Percentiles rank a stretch among this genome's conserved stretches.
These are phyloP conservation scores for Nomada flava DNA, from an alignment of 2,888 invertebrate species.

Conservation along the genomic window DNA sequence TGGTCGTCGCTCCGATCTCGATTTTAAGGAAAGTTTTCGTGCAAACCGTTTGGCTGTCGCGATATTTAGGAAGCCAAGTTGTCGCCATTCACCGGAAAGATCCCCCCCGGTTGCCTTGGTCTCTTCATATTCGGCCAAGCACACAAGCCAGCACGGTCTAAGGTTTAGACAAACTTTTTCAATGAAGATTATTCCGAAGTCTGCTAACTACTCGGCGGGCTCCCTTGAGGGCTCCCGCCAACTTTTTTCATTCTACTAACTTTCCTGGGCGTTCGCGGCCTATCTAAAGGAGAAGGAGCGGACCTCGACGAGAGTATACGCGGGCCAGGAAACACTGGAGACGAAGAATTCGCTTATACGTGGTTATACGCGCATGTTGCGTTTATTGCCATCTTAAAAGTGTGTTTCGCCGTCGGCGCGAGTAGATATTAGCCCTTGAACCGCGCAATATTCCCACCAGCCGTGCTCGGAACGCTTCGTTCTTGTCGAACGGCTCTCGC, in stretches of 20 bases:
- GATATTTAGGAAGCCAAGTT: conserved; percentile 24
- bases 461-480: background rate
- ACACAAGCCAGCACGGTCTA: conserved; percentile 61
- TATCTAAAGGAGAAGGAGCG: conserved; percentile 59
- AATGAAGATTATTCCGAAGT: conserved; percentile 83
- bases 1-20: background rate
- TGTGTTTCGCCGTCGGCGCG: conserved; percentile 49
- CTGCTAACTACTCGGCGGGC: conserved; percentile 79
- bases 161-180: conserved; percentile 81
- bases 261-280: conserved; percentile 71
- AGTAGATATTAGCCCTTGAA: conserved; percentile 59
- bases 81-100: conserved; percentile 53
- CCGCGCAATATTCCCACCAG: conserved; percentile 36
- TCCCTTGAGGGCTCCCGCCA: conserved; percentile 77
- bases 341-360: conserved; percentile 60
- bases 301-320: conserved; percentile 10
- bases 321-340: conserved; percentile 50
- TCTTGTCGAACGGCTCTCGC: conserved; percentile 15
- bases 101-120: conserved; percentile 43
- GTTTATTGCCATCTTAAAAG: conserved; percentile 71
- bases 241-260: conserved; percentile 82
- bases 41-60: background rate
- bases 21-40: background rate
- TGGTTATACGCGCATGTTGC: conserved; percentile 61
- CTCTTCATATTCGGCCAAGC: conserved; percentile 66